Evolutionary conservation across 2,888 invertebrate genomes (phyloP), one percentile per base, ranked within the genome.

Genomic region (Pristionchus maxplancki): DNA sequence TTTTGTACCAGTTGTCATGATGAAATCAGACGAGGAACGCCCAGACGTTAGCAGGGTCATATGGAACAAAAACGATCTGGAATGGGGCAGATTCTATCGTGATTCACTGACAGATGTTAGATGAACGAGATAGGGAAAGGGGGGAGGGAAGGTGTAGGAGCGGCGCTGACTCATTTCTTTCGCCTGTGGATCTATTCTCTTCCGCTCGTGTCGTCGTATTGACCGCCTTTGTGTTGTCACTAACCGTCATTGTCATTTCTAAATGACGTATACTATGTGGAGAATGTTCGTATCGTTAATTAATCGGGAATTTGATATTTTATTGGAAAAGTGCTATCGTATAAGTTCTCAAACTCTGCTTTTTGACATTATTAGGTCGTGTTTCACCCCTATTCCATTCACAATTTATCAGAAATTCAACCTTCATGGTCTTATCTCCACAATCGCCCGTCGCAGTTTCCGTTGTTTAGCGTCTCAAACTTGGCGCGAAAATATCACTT

Each of bases 61-160:
- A 34, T 31, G 67, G 37, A 48, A 48, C 44, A 78, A 78, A 78
- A 78, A 78, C 48, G 78, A 40, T 5, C n/a, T 13, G 78, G 78
- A 44, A 48, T 9, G 40, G n/a, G 24, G 44, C 44, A 78, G 78
- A 78, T 78, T 48, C 78, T 44, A 78, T 78, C 78, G 78, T 78
- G 78, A 78, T 78, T 78, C 78, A 78, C n/a, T 48, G 44, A 44
- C 78, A 78, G 78, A 78, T 78, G 78, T 44, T 44, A 78, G 78
- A 78, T 78, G 78, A 74, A 74, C 71, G 71, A 78, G 78, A 78
- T 78, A 78, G 78, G 28, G 78, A 78, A 44, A 44, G 78, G 44
- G 44, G 78, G 11, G 28, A 28, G 78, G 11, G 28, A 28, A 78
- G 78, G 37, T 37, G 71, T 71, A 34, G 78, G n/a, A 74, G 31